Evolutionary conservation across 2,797 vertebrate species (phyloP).

Genomic region (Hozukius guyotensis): DNA sequence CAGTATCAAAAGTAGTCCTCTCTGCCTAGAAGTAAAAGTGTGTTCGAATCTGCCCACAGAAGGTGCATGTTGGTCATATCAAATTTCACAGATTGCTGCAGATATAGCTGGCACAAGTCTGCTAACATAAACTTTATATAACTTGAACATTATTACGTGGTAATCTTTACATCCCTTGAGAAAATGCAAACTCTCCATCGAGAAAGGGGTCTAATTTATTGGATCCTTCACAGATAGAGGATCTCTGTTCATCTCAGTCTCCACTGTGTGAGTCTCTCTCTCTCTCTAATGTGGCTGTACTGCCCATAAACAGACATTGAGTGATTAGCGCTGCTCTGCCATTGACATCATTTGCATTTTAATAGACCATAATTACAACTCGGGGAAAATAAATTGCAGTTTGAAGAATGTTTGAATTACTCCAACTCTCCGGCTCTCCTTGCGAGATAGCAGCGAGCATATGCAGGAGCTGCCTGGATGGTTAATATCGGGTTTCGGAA

Average conservation of each 20-base stretch:
- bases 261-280: slow-evolving; percentile 56
- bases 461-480: slow-evolving; percentile 64
- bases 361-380: slow-evolving; percentile 86
- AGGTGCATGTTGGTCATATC: neutral
- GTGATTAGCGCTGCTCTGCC: slow-evolving; percentile 80
- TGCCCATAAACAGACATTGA: slow-evolving; percentile 82
- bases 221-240: slow-evolving; percentile 60
- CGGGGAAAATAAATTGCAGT: slow-evolving; percentile 84
- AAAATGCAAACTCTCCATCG: slow-evolving; percentile 14
- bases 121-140: neutral
- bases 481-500: slow-evolving; percentile 62
- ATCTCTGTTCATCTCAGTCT: slow-evolving; percentile 67
- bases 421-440: slow-evolving; percentile 67
- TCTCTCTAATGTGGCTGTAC: slow-evolving; percentile 67
- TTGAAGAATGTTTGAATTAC: slow-evolving; percentile 84
- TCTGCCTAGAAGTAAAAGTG: neutral
- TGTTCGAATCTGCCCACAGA: neutral
- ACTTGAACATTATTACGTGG: neutral
- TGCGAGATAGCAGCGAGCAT: slow-evolving; percentile 71
- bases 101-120: neutral
- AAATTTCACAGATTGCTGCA: neutral
- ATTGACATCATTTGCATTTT: slow-evolving; percentile 87
- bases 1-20: neutral
- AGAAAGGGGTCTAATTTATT: slow-evolving; percentile 54
- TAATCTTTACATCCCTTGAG: slow-evolving; percentile 12